Percentiles rank a stretch among this genome's conserved stretches.
Evolutionary conservation across 2,113 vertebrate genomes (phyloP).

Genomic region (Callithrix jacchus): DNA sequence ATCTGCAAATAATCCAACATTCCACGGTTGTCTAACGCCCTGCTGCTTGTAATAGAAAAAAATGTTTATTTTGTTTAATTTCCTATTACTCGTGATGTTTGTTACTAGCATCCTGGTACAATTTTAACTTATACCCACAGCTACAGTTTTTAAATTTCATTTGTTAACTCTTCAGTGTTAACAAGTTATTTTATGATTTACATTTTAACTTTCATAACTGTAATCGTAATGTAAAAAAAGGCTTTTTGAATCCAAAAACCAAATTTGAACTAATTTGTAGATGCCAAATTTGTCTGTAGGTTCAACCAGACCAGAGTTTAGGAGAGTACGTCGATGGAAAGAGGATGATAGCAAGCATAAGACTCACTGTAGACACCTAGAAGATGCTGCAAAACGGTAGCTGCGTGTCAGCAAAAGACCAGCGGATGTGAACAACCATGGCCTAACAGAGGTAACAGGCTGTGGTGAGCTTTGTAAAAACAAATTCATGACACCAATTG

Average conservation of each 20-base stretch:
- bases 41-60: neutral
- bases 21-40: too few relatives aligned
- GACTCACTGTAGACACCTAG: neutral
- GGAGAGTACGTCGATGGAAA: neutral
- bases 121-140: neutral
- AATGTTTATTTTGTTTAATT: neutral
- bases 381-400: neutral
- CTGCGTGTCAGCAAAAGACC: neutral
- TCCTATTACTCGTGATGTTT: neutral
- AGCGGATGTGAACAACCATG: neutral
- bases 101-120: neutral
- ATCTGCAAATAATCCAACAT: neutral
- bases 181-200: neutral
- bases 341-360: neutral
- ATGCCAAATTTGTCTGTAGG: neutral
- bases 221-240: neutral
- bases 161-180: neutral
- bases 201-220: neutral
- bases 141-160: neutral
- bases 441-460: neutral
- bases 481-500: neutral
- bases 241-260: neutral
- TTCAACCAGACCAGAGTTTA: neutral
- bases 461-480: neutral
- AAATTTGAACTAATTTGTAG: neutral